Base-by-base conservation (phyloP, 2,113 vertebrate species). In the Enhydra lutris region DNA sequence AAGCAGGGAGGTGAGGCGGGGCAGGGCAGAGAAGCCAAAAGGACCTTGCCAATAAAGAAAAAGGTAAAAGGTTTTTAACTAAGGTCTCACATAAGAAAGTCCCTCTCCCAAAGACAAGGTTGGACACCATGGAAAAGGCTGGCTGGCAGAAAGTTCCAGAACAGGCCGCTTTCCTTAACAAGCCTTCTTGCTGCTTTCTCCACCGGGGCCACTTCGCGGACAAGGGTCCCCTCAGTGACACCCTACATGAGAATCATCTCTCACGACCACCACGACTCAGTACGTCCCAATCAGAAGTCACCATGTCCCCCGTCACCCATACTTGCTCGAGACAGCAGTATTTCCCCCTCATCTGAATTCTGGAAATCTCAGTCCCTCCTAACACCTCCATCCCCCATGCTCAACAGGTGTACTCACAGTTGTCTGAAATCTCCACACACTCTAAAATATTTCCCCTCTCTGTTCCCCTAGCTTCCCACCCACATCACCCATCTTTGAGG, bases 381-480 rank as follows among this genome's bases (percentile, higher is more conserved):
- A 26, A 76, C 1, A 3, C 26, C 55, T 67, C 71, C 3, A 13
- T 14, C 47, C 71, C 65, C 71, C 71, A 39, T 20, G 36, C 59
- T 57, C 21, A 50, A 39, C 34, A 59, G 52, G 52, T 21, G 0
- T 0, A 2, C 47, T 31, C 50, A 76, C 45, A 6, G 12, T 59
- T 63, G 45, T 31, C 24, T 83, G 78, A 36, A 36, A 74, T 29
- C 15, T 50, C 1, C 31, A 23, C 20, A 0, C 1, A 26, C 26
- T 15, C 24, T 26, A 23, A 34, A 57, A 67, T 24, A 50, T 21
- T 24, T 76, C 29, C 29, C 4, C 14, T 74, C 78, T 89, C 57
- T 0, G 0, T 23, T 9, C 26, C 14, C 52, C 36, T 18, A 23
- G 24, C 24, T 18, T 63, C 50, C 67, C 7, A 13, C 3, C 39